A percentile compares a stretch with the other conserved stretches of the same genome.
Evolutionary conservation across 1,140 invertebrate genomes (phyloP).

Genomic region (Aphaenogaster ashmeadi): DNA sequence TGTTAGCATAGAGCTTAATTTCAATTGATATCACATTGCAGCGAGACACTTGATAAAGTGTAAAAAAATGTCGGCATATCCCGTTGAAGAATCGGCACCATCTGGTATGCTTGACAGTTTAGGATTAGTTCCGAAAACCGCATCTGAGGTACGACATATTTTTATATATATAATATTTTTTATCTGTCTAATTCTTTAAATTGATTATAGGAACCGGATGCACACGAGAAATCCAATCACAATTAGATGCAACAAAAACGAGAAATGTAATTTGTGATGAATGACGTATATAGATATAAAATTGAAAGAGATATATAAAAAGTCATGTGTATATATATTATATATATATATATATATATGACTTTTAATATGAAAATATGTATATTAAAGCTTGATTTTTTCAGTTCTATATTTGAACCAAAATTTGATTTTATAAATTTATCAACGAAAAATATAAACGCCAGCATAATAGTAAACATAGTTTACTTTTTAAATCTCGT

Average conservation of each 20-base stretch:
- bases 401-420: neutral
- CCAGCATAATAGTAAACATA: neutral
- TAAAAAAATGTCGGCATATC: conserved; percentile 80
- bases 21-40: conserved; percentile 66
- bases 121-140: conserved; percentile 83
- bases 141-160: conserved; percentile 69
- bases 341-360: too few relatives aligned
- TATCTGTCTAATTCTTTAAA: neutral
- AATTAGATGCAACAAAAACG: conserved; percentile 25
- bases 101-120: conserved; percentile 86
- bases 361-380: neutral
- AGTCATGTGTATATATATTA: too few relatives aligned
- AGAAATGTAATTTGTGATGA: conserved; percentile 22
- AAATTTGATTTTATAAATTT: neutral
- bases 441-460: conserved; percentile 16
- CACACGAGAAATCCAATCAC: conserved; percentile 11
- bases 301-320: neutral
- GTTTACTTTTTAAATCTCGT: neutral
- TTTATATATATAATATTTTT: conserved; percentile 16
- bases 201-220: conserved; percentile 37
- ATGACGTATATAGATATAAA: conserved; percentile 5
- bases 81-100: conserved; percentile 78
- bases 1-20: conserved; percentile 16
- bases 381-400: neutral
- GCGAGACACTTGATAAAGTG: conserved; percentile 85